Percentiles rank a stretch among this genome's conserved stretches.
phyloP scores from a whole-genome alignment of 1,140 invertebrate species.

The Platorchestia sp. region DNA sequence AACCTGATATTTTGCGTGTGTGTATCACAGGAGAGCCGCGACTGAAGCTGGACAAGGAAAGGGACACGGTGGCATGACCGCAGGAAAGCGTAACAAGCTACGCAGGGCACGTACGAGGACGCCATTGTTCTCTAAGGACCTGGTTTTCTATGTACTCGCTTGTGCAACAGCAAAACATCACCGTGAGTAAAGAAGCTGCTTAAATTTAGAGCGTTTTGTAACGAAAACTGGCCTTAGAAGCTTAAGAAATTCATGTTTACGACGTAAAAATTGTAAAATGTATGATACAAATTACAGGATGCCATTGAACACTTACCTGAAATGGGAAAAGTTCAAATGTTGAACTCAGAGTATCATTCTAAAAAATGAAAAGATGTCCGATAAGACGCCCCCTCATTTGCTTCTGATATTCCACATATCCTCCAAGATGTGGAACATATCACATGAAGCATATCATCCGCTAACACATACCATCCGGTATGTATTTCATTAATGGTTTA shows the following conservation, averaged over 20 bases:
- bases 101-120: background rate
- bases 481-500: too few relatives aligned
- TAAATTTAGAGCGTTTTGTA: background rate
- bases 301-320: too few relatives aligned
- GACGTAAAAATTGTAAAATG: too few relatives aligned
- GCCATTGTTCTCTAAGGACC: background rate
- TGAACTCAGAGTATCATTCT: too few relatives aligned
- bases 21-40: background rate
- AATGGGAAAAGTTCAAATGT: too few relatives aligned
- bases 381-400: too few relatives aligned
- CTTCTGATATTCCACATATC: too few relatives aligned
- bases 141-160: background rate
- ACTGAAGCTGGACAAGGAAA: background rate
- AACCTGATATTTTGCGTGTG: background rate
- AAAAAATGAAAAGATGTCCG: too few relatives aligned
- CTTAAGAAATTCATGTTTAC: background rate
- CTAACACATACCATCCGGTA: too few relatives aligned
- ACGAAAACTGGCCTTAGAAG: background rate
- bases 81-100: conserved; percentile 15
- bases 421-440: too few relatives aligned
- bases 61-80: background rate
- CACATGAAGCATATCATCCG: too few relatives aligned
- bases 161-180: background rate
- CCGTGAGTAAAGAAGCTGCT: background rate
- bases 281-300: too few relatives aligned